phyloP scores from a whole-genome alignment of 2,113 vertebrate genomes.

The Phyllopteryx taeniolatus region DNA sequence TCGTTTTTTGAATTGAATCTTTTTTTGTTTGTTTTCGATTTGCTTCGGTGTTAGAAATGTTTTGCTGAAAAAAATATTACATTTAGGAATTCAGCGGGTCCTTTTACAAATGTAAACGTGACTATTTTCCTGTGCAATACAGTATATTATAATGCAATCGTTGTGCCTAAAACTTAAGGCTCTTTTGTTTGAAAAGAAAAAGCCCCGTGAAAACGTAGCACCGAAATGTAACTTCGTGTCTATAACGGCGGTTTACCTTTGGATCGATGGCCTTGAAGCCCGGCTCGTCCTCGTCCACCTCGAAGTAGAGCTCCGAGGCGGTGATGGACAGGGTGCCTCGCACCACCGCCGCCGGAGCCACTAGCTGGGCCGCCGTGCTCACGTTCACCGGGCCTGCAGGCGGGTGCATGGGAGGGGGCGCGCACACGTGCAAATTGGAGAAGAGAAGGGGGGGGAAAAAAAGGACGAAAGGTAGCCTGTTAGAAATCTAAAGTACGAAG shows the following conservation, averaged over 20 bases:
- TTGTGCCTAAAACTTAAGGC: background rate
- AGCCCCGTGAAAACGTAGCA: too few relatives aligned
- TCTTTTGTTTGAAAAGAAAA: background rate
- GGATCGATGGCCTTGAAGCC: slow-evolving; percentile 93
- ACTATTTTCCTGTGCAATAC: background rate
- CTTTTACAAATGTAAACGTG: background rate
- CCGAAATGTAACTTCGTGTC: too few relatives aligned
- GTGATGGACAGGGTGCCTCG: slow-evolving; percentile 95
- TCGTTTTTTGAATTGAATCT: background rate
- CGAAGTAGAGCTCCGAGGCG: slow-evolving; percentile 92
- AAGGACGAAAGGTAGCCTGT: background rate
- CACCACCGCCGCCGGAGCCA: slow-evolving; percentile 85
- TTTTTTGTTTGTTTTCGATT: background rate
- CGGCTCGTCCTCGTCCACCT: slow-evolving; percentile 96
- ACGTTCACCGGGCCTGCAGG: slow-evolving; percentile 86
- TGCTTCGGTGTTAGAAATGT: background rate
- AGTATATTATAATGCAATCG: background rate
- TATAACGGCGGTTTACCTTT: slow-evolving; percentile 78
- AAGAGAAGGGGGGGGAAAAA: slow-evolving; percentile 20
- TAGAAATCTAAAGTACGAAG: background rate
- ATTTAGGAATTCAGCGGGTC: too few relatives aligned
- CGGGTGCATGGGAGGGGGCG: slow-evolving; percentile 14
- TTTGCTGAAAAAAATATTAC: background rate
- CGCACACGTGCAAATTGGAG: background rate
- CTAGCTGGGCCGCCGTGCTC: slow-evolving; percentile 87